phyloP scores from a whole-genome alignment of 2,113 vertebrate species.

The Cygnus atratus region DNA sequence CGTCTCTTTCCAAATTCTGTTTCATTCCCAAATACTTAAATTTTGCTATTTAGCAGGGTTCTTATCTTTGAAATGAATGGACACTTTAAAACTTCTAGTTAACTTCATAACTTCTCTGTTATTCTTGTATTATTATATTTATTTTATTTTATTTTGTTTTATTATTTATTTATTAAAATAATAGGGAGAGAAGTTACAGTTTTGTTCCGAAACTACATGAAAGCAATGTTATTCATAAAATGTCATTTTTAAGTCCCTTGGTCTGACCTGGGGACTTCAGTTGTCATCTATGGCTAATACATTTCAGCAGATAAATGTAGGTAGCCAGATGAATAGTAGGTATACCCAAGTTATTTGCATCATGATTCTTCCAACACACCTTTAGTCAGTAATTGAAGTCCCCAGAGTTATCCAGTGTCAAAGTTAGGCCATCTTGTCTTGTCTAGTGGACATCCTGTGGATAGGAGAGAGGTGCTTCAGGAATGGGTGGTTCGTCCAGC shows the following conservation, averaged over 20 bases:
- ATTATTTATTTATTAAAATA: background rate
- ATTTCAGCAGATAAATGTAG: background rate
- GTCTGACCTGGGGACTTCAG: background rate
- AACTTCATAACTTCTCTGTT: background rate
- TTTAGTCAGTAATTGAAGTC: background rate
- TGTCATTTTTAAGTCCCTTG: background rate
- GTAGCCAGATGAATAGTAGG: background rate
- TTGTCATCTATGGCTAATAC: background rate
- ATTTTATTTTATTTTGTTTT: background rate
- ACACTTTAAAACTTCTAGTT: background rate
- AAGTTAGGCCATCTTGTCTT: background rate
- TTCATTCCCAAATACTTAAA: background rate
- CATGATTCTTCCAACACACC: background rate
- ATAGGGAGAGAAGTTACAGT: background rate
- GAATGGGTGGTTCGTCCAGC: rapidly evolving
- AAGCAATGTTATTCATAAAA: background rate
- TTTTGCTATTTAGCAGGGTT: background rate
- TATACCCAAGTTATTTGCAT: background rate
- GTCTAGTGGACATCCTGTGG: background rate
- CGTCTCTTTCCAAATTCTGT: background rate
- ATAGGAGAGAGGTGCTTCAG: background rate
- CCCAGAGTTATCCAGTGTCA: background rate
- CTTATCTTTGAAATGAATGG: background rate
- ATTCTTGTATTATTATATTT: background rate
- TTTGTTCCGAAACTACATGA: background rate